Conservation (phyloP, 2,888 invertebrate species). For the Acrobasis repandana region DNA sequence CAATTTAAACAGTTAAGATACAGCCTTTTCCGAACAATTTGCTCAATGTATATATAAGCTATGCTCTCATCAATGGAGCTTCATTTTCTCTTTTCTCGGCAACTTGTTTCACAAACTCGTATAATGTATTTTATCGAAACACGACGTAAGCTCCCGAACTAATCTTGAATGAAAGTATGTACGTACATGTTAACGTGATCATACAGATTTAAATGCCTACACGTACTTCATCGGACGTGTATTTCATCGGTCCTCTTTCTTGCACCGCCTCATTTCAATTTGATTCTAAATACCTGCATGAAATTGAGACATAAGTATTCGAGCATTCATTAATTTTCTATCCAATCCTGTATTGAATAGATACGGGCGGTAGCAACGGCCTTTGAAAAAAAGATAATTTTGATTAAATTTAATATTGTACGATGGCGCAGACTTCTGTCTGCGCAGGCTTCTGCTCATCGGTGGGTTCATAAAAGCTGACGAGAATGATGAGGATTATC, state of each 20-base stretch:
- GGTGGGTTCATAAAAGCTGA: too few species aligned
- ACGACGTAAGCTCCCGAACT: conserved; percentile 6
- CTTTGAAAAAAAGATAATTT: too few species aligned
- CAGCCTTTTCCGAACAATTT: too few species aligned
- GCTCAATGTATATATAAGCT: too few species aligned
- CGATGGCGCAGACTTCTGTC: too few species aligned
- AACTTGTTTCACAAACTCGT: too few species aligned
- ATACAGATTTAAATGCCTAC: conserved; percentile 22
- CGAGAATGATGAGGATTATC: too few species aligned
- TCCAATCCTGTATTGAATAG: not conserved
- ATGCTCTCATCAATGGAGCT: too few species aligned
- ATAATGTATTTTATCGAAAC: not conserved
- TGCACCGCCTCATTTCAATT: conserved; percentile 11
- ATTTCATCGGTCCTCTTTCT: conserved; percentile 8
- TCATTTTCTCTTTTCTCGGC: too few species aligned
- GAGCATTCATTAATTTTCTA: conserved; percentile 1
- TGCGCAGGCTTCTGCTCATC: too few species aligned
- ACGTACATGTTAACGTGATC: conserved; percentile 18
- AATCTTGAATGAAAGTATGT: conserved; percentile 10
- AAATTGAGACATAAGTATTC: conserved; percentile 13
- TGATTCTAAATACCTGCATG: conserved; percentile 17
- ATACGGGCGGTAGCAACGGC: not conserved
- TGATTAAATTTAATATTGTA: too few species aligned
- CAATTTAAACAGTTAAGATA: too few species aligned
- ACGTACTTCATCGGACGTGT: not conserved